These are phyloP conservation scores for Drosophila putrida DNA, from an alignment of 2,888 invertebrate genomes.

Conservation along the genomic window DNA sequence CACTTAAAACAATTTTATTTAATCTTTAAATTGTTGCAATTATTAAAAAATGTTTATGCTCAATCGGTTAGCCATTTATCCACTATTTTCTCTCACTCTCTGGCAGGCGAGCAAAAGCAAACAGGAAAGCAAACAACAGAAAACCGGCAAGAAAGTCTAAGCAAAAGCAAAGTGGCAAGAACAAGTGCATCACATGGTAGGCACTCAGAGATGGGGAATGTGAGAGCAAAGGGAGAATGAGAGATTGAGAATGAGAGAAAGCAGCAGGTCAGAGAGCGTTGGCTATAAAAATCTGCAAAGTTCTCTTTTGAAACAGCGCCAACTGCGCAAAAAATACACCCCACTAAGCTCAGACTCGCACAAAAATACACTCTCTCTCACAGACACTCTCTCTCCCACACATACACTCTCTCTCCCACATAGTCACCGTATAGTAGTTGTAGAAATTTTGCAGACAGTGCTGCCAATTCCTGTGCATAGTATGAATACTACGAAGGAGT, in stretches of 20 bases:
- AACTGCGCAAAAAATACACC: conserved; percentile 58
- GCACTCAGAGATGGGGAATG: not conserved
- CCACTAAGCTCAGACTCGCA: conserved; percentile 33
- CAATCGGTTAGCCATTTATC: not conserved
- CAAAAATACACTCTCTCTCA: conserved; percentile 18
- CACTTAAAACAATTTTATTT: not conserved
- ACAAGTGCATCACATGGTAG: conserved; percentile 70
- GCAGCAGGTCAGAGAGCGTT: conserved; percentile 27
- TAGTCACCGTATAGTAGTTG: conserved; percentile 35
- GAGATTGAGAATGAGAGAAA: conserved; percentile 6
- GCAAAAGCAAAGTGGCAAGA: conserved; percentile 62
- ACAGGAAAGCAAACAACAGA: conserved; percentile 67
- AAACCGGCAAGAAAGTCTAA: conserved; percentile 73
- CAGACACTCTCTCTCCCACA: conserved; percentile 9
- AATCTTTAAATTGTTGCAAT: not conserved
- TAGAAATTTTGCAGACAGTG: conserved; percentile 64
- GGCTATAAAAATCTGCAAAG: conserved; percentile 56
- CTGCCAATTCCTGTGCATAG: conserved; percentile 72
- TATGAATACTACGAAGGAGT: conserved; percentile 72
- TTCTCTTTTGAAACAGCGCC: conserved; percentile 1
- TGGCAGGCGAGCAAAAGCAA: conserved; percentile 55
- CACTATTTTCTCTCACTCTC: conserved; percentile 3
- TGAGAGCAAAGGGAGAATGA: not conserved
- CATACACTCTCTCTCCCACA: conserved; percentile 9
- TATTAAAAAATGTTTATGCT: not conserved